phyloP scores from a whole-genome alignment of 2,113 vertebrate species.

The Orientallactaga bullata region DNA sequence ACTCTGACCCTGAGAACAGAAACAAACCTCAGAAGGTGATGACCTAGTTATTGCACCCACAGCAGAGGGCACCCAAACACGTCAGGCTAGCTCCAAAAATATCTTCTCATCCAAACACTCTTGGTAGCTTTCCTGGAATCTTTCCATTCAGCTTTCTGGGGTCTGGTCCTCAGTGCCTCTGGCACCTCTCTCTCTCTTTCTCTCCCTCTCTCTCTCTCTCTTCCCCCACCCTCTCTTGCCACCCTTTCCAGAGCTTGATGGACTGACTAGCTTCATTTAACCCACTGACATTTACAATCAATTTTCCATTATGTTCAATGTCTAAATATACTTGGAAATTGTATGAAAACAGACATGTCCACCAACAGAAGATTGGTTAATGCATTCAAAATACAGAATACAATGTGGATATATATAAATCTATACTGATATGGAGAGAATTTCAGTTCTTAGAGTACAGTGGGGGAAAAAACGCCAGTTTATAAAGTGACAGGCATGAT shows the following conservation, averaged over 20 bases:
- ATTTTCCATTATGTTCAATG: not conserved
- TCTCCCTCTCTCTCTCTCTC: not conserved
- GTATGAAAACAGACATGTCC: constrained; percentile 13
- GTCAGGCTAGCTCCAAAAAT: constrained; percentile 58
- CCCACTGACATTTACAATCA: not conserved
- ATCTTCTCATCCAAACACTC: constrained; percentile 43
- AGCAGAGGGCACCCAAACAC: constrained; percentile 21
- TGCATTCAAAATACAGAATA: not conserved
- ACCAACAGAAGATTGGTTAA: constrained; percentile 13
- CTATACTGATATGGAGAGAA: not conserved
- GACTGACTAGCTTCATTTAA: not conserved
- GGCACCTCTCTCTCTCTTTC: not conserved
- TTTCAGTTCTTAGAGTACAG: not conserved
- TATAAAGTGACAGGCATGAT: not conserved
- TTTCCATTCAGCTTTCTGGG: not conserved
- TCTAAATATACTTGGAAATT: constrained; percentile 46
- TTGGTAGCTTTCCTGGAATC: not conserved
- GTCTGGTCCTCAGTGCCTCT: not conserved
- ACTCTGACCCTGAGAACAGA: constrained; percentile 12
- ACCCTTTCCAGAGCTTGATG: not conserved
- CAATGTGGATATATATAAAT: not conserved
- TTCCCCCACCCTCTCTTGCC: not conserved
- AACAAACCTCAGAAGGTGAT: constrained; percentile 33
- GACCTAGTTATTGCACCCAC: not conserved
- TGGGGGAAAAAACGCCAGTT: not conserved